Conservation (phyloP, 2,113 vertebrate genomes). For the Crocuta crocuta region DNA sequence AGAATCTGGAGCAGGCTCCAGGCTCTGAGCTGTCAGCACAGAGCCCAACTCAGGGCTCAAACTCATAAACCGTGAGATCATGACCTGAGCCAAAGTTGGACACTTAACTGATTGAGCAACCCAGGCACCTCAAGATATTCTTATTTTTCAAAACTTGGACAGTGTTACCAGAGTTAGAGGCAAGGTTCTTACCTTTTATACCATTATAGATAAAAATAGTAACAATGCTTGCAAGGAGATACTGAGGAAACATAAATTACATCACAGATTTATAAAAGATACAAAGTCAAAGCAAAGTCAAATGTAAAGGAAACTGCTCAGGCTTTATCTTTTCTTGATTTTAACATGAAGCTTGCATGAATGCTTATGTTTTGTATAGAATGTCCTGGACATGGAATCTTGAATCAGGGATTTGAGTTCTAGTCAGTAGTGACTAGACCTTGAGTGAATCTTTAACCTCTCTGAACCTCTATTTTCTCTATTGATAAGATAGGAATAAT, state of each 20-base stretch:
- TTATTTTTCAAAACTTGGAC: not conserved
- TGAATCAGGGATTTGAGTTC: not conserved
- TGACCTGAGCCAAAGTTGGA: too few relatives aligned
- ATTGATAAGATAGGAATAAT: not conserved
- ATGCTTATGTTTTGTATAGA: not conserved
- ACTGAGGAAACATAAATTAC: not conserved
- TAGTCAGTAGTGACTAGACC: not conserved
- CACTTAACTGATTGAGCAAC: too few relatives aligned
- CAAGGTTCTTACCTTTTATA: not conserved
- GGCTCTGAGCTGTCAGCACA: too few relatives aligned
- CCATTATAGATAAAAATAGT: not conserved
- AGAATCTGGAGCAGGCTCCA: too few relatives aligned
- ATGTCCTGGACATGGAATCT: not conserved
- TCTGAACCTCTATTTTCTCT: not conserved
- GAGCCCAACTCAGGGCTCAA: too few relatives aligned
- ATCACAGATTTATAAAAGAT: not conserved
- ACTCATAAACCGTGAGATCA: too few relatives aligned
- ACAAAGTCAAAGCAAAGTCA: not conserved
- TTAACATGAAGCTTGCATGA: not conserved
- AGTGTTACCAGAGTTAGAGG: not conserved
- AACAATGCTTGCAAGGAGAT: not conserved
- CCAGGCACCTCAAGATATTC: not conserved
- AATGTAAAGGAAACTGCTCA: not conserved
- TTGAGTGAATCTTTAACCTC: not conserved
- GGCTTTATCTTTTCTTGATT: not conserved